Conservation (phyloP, 1,140 invertebrate genomes). For the Calephelis nemesis region DNA sequence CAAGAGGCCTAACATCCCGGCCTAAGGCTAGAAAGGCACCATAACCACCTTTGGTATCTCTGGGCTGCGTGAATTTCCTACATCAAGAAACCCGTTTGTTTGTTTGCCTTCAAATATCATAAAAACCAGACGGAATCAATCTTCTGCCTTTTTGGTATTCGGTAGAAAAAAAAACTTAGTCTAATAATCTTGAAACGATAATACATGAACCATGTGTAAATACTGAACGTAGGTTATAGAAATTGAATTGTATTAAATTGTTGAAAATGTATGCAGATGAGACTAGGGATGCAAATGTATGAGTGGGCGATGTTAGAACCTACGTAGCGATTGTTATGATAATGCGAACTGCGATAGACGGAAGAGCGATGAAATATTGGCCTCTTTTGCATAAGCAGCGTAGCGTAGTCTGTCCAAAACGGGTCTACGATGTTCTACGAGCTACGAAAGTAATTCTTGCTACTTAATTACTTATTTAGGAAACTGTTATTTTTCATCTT, state of each 20-base stretch:
- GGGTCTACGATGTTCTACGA: conserved; percentile 52
- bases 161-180: background rate
- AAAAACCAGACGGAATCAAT: too few species aligned
- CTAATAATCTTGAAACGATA: background rate
- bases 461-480: conserved; percentile 64
- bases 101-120: too few species aligned
- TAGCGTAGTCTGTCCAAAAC: conserved; percentile 44
- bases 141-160: too few species aligned
- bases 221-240: background rate
- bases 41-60: too few species aligned
- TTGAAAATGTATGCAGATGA: conserved; percentile 30
- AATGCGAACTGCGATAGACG: conserved; percentile 70
- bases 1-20: too few species aligned
- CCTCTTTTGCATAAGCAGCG: conserved; percentile 73
- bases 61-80: too few species aligned
- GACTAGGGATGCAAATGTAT: conserved; percentile 28
- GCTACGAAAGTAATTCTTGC: conserved; percentile 57
- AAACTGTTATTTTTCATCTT: conserved; percentile 7
- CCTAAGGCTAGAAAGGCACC: too few species aligned
- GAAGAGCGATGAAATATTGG: conserved; percentile 71
- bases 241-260: background rate
- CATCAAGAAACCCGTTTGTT: too few species aligned
- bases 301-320: conserved; percentile 36
- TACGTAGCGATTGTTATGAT: conserved; percentile 71
- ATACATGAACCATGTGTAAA: background rate